These are phyloP conservation scores for Otis tarda DNA, from an alignment of 2,113 vertebrate species.

Conservation along the genomic window DNA sequence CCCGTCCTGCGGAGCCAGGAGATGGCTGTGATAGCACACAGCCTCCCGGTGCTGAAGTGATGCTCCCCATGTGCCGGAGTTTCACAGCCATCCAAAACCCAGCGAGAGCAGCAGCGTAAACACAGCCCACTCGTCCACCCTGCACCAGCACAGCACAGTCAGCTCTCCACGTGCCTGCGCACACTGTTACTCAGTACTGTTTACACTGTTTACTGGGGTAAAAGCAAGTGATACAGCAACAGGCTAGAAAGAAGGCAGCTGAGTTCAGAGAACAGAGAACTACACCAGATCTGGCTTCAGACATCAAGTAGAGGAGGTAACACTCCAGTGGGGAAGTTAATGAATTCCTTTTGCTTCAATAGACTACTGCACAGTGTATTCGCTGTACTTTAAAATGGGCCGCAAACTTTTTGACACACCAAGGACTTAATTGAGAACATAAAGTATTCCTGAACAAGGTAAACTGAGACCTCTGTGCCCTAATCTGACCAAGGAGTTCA, in stretches of 20 bases:
- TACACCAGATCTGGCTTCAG: neutral
- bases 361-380: neutral
- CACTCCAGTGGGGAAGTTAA: neutral
- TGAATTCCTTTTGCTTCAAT: neutral
- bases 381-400: neutral
- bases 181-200: neutral
- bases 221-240: neutral
- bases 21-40: neutral
- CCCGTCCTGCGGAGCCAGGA: neutral
- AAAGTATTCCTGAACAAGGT: neutral
- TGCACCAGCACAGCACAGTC: neutral
- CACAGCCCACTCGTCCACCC: neutral
- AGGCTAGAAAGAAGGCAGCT: neutral
- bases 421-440: neutral
- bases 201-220: neutral
- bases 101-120: rapidly evolving
- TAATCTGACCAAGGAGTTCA: neutral
- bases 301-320: neutral
- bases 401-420: neutral
- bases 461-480: neutral
- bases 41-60: neutral
- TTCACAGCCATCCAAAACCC: neutral
- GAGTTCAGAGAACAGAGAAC: neutral
- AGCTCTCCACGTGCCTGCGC: neutral
- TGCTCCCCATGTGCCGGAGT: neutral